These are phyloP conservation scores for Gibbula magus DNA, from an alignment of 2,888 invertebrate genomes.

Conservation along the genomic window DNA sequence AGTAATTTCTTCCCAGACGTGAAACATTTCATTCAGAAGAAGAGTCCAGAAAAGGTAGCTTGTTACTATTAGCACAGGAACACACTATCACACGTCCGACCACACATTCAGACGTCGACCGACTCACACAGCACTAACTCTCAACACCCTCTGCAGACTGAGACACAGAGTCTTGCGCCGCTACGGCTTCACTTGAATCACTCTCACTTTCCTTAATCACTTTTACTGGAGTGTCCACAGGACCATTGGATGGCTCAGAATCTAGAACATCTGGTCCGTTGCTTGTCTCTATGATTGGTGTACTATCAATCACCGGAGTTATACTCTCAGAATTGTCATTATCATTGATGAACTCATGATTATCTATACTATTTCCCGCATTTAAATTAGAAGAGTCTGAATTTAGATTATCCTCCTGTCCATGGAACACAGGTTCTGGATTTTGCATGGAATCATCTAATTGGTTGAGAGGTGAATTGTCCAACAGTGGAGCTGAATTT, in stretches of 20 bases:
- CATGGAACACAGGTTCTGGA: neutral
- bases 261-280: neutral
- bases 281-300: neutral
- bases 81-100: no score
- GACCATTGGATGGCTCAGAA: neutral
- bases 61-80: no score
- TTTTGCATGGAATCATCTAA: neutral
- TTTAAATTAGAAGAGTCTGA: neutral
- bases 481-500: neutral
- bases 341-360: neutral
- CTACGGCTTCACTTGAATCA: no score
- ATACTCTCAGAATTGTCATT: neutral
- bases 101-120: no score
- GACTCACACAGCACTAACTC: no score
- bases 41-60: no score
- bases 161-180: no score
- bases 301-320: neutral
- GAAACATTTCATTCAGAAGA: no score
- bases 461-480: neutral
- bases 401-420: no score
- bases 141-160: no score
- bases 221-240: neutral
- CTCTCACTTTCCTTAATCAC: conserved; percentile 1
- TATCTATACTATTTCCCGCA: neutral
- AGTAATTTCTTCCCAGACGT: no score